A percentile compares a stretch with the other conserved stretches of the same genome.
Conservation (phyloP, 2,888 invertebrate species). For the Syrphus vitripennis region DNA sequence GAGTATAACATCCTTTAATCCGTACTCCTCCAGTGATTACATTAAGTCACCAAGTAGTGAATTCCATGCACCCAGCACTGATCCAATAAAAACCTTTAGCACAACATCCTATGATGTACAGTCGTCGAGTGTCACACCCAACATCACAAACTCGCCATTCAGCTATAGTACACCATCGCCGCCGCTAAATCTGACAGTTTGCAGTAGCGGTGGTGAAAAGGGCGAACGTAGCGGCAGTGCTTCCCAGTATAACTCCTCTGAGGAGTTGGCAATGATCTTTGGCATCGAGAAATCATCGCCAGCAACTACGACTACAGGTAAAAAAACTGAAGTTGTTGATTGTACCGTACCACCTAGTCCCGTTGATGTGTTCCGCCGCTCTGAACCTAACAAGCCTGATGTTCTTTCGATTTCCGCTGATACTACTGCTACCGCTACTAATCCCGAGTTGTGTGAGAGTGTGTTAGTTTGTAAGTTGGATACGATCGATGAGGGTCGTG, state of each 20-base stretch:
- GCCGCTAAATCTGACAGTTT: slow-evolving; percentile 77
- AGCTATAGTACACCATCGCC: slow-evolving; percentile 77
- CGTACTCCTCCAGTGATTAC: slow-evolving; percentile 80
- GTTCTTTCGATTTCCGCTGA: slow-evolving; percentile 60
- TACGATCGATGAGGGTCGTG: slow-evolving; percentile 74
- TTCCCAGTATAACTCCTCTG: slow-evolving; percentile 86
- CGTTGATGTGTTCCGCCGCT: slow-evolving; percentile 67
- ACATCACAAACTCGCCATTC: slow-evolving; percentile 75
- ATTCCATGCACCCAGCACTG: slow-evolving; percentile 80
- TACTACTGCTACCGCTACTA: slow-evolving; percentile 72
- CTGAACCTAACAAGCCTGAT: slow-evolving; percentile 66
- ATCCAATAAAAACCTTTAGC: slow-evolving; percentile 81
- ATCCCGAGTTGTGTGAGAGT: slow-evolving; percentile 68
- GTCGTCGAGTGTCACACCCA: slow-evolving; percentile 78
- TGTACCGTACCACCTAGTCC: slow-evolving; percentile 63
- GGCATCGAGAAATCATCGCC: slow-evolving; percentile 80
- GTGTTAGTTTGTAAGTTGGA: slow-evolving; percentile 77
- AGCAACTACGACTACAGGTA: slow-evolving; percentile 74
- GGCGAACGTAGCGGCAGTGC: slow-evolving; percentile 76
- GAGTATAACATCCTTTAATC: slow-evolving; percentile 80
- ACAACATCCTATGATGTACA: slow-evolving; percentile 80
- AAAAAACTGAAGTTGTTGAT: slow-evolving; percentile 70
- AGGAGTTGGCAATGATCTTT: slow-evolving; percentile 85
- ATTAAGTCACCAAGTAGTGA: slow-evolving; percentile 81
- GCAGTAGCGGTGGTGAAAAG: slow-evolving; percentile 61